Conservation (phyloP, 2,113 vertebrate genomes). For the Brachirus orientalis region DNA sequence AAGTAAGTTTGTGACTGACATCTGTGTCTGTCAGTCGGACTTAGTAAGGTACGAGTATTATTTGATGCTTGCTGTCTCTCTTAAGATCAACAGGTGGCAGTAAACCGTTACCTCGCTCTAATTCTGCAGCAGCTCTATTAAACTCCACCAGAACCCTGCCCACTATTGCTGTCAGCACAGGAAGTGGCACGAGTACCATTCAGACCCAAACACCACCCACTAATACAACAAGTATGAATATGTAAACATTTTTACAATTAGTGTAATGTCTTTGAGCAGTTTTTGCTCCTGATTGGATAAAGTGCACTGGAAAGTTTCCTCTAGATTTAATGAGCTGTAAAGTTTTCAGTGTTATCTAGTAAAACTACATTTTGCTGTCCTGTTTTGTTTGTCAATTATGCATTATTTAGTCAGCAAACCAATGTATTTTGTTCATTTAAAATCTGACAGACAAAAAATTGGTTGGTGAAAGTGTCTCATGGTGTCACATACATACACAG, state of each 20-base stretch:
- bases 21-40: background rate
- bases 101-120: constrained; percentile 1
- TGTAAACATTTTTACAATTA: background rate
- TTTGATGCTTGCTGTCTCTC: background rate
- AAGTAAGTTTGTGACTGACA: constrained; percentile 9
- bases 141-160: background rate
- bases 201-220: constrained; percentile 4
- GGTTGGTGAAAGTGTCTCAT: background rate
- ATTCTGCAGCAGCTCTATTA: background rate
- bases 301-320: too few species aligned
- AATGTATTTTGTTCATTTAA: too few species aligned
- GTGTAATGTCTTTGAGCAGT: background rate
- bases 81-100: constrained; percentile 7
- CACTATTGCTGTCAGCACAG: background rate
- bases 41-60: background rate
- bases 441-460: too few species aligned
- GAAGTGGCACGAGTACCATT: background rate
- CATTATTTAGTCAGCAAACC: too few species aligned
- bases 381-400: too few species aligned
- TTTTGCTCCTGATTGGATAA: too few species aligned
- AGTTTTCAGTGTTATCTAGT: too few species aligned
- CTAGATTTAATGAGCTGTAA: too few species aligned
- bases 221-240: constrained; percentile 1
- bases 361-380: too few species aligned
- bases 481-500: background rate